Percentiles rank a stretch among this genome's conserved stretches.
These are phyloP conservation scores for Anguilla rostrata DNA, from an alignment of 2,113 vertebrate species.

Conservation along the genomic window DNA sequence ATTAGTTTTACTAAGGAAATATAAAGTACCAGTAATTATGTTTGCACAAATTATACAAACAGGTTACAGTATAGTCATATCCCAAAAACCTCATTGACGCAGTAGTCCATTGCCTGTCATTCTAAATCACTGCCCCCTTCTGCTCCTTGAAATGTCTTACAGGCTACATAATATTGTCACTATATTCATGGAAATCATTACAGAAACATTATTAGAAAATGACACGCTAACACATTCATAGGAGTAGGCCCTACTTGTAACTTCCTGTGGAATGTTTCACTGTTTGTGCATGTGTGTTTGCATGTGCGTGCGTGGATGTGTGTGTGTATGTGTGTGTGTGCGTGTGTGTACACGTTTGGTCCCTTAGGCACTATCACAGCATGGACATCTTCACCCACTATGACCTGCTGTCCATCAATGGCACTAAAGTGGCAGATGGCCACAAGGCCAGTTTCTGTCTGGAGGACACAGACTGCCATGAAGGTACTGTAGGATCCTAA, in stretches of 20 bases:
- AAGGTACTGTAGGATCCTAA: conserved; percentile 69
- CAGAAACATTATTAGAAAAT: not conserved
- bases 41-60: not conserved
- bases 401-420: conserved; percentile 87
- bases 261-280: conserved; percentile 2
- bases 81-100: no score
- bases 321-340: not conserved
- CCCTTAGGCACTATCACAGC: conserved; percentile 90
- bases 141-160: no score
- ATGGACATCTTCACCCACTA: conserved; percentile 99
- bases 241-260: no score
- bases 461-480: conserved; percentile 91
- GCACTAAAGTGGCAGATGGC: conserved; percentile 88
- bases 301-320: not conserved
- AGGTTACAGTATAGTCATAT: not conserved
- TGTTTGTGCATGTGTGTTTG: not conserved
- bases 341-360: conserved; percentile 18
- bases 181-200: no score
- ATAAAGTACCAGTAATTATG: not conserved
- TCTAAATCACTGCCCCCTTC: no score
- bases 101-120: no score
- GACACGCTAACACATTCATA: not conserved
- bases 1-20: not conserved
- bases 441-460: conserved; percentile 98
- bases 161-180: no score